A percentile compares a stretch with the other conserved stretches of the same genome.
phyloP scores from a whole-genome alignment of 1,140 invertebrate genomes.

The Epicauta chinensis region DNA sequence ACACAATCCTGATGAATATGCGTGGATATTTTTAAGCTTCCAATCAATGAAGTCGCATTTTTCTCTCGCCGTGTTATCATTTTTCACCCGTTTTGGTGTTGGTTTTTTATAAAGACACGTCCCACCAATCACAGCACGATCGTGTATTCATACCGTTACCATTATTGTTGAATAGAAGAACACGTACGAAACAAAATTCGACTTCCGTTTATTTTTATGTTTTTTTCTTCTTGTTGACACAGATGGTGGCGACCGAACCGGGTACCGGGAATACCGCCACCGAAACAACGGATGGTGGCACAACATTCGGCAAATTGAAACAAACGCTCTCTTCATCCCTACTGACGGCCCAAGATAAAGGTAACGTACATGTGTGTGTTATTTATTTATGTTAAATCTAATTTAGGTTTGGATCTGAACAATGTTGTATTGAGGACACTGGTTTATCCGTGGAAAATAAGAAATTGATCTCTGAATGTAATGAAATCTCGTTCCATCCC shows the following conservation, averaged over 20 bases:
- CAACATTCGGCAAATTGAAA: slow-evolving; percentile 71
- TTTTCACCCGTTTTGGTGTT: no score
- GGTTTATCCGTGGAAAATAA: slow-evolving; percentile 12
- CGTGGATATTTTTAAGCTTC: no score
- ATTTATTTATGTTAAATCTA: no score
- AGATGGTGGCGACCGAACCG: slow-evolving; percentile 74
- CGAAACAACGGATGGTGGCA: slow-evolving; percentile 49
- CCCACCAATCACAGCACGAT: not conserved
- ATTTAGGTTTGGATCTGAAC: not conserved
- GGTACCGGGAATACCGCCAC: slow-evolving; percentile 48
- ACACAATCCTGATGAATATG: no score
- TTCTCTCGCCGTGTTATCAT: no score
- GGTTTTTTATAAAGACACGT: no score
- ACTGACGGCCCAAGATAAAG: slow-evolving; percentile 73
- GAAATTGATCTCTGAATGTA: slow-evolving; percentile 13
- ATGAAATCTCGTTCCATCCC: slow-evolving; percentile 2
- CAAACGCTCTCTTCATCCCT: slow-evolving; percentile 73
- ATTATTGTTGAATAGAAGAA: slow-evolving; percentile 2
- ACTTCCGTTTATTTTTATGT: slow-evolving; percentile 3
- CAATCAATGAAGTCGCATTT: no score
- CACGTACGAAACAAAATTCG: slow-evolving; percentile 8
- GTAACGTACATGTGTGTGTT: slow-evolving; percentile 41
- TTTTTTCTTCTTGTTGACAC: slow-evolving; percentile 26
- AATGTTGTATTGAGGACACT: no score
- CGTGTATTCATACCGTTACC: slow-evolving; percentile 3